Percentiles rank a stretch among this genome's conserved stretches.
phyloP scores from a whole-genome alignment of 2,888 invertebrate species.

The Tetheella fluctuosa region DNA sequence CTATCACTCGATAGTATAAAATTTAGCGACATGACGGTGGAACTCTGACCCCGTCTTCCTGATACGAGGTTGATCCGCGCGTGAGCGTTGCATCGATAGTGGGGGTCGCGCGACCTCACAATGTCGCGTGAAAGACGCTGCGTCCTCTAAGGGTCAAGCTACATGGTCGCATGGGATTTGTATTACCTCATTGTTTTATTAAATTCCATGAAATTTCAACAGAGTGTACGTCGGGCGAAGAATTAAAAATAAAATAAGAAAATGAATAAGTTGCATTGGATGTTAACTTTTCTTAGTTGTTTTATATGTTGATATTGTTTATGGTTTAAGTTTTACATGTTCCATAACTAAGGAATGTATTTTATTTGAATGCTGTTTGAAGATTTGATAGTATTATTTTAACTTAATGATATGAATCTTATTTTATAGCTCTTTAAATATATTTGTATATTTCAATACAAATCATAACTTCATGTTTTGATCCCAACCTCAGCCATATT shows the following conservation, averaged over 20 bases:
- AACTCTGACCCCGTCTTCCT: conserved; percentile 13
- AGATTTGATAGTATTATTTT: too few species aligned
- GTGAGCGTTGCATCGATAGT: conserved; percentile 11
- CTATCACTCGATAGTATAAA: background rate
- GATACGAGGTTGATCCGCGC: conserved; percentile 12
- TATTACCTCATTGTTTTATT: background rate
- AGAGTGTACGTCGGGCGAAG: too few species aligned
- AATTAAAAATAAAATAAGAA: background rate
- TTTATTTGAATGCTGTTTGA: too few species aligned
- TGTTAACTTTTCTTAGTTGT: background rate
- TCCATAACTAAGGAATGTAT: background rate
- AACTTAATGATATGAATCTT: too few species aligned
- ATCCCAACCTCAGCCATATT: too few species aligned
- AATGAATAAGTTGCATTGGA: background rate
- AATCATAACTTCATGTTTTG: too few species aligned
- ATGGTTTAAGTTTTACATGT: too few species aligned
- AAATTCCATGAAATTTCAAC: background rate
- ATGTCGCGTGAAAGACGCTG: conserved; percentile 55
- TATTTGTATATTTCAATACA: too few species aligned
- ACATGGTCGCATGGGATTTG: background rate
- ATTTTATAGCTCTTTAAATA: too few species aligned
- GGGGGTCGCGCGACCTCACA: conserved; percentile 35
- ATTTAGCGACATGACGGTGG: background rate
- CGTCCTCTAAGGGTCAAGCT: conserved; percentile 36
- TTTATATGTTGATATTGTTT: background rate